Evolutionary conservation across 2,797 vertebrate species (phyloP), one percentile per base, ranked within the genome.

Genomic region (Garrulus glandarius): DNA sequence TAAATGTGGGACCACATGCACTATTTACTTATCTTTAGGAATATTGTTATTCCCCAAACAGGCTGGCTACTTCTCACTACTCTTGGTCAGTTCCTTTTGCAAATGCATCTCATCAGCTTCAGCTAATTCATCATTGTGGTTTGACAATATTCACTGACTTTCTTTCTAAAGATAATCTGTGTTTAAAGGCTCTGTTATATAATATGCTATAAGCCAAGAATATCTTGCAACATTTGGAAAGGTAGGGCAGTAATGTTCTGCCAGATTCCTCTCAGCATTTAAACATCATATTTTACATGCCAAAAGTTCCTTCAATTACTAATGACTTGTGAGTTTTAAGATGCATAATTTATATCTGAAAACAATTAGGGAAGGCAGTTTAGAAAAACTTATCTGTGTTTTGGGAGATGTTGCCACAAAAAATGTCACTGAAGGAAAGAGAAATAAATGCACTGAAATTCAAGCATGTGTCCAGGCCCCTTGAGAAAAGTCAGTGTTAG

Each of bases 141-240:
- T 96, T 95, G 87, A 95, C 96, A 96, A 82, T 47, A 87, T 80
- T 49, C 84, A n/a, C 78, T 72, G 70, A 75, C 50, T 94, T 77
- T 91, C 75, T 80, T 92, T 92, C 92, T 96, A 71, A 92, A 94
- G 93, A 96, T 92, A 94, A 95, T 95, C 86, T 12, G 4, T 94
- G 88, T 92, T 95, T 96, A 91, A 95, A 87, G 61, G 22, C 53
- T 91, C 60, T 77, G 90, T 96, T 97, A 92, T 86, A 92, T 93
- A 96, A 96, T 52, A 57, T 11, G 30, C 34, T 80, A 65, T 74
- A 89, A 95, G 94, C 95, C 96, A 97, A 94, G 93, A 95, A 82
- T 95, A 93, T 95, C 95, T 95, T 89, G 95, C 95, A 96, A 96
- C 77, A 93, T 94, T 96, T 97, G 96, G 96, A 96, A 95, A 96